phyloP scores from a whole-genome alignment of 2,888 invertebrate genomes.

The Parnassius glacialis region DNA sequence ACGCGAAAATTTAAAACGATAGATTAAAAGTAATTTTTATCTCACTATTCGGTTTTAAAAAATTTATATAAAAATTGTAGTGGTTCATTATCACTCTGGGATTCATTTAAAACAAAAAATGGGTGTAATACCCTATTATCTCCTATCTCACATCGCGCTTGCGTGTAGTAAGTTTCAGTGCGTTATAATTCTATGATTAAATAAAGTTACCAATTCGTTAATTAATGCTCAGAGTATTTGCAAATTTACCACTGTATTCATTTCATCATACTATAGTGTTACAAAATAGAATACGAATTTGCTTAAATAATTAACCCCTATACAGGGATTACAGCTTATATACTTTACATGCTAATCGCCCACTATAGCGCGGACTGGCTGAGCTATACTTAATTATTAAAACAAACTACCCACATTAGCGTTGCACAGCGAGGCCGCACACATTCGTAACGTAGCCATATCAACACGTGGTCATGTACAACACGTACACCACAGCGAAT shows the following conservation, averaged over 20 bases:
- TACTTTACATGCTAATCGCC: conserved; percentile 17
- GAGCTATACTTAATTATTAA: conserved; percentile 18
- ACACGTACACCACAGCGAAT: conserved; percentile 40
- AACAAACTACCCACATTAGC: conserved; percentile 12
- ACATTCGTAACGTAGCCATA: conserved; percentile 8
- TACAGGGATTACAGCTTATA: conserved; percentile 11
- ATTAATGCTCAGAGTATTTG: neutral
- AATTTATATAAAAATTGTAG: too few relatives aligned
- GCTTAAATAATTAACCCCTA: conserved; percentile 14
- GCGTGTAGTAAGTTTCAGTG: too few relatives aligned
- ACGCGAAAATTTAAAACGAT: too few relatives aligned
- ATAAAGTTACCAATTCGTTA: neutral
- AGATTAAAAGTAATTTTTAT: too few relatives aligned
- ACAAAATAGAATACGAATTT: neutral
- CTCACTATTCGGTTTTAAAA: too few relatives aligned
- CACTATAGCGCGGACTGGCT: neutral
- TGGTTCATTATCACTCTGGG: too few relatives aligned
- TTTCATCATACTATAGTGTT: neutral
- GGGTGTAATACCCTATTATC: too few relatives aligned
- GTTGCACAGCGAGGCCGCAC: conserved; percentile 1
- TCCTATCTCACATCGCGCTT: too few relatives aligned
- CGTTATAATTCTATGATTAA: neutral
- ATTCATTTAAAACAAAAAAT: too few relatives aligned
- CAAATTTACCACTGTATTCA: neutral
- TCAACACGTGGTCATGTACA: conserved; percentile 1